A percentile compares a stretch with the other conserved stretches of the same genome.
Evolutionary conservation across 2,797 vertebrate genomes (phyloP).

Genomic region (Notolabrus celidotus): DNA sequence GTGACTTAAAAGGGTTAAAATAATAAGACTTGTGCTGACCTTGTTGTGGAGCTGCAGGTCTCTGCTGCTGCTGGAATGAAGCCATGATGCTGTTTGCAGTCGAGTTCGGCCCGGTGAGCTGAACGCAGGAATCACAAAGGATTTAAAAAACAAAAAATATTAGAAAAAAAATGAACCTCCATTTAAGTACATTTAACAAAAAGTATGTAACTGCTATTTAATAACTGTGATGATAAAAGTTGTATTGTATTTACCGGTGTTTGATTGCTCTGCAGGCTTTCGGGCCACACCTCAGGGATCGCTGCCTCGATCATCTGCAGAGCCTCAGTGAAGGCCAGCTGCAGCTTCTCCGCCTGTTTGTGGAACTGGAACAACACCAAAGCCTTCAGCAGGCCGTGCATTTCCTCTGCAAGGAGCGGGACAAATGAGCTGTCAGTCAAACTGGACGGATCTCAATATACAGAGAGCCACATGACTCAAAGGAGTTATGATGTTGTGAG

Average conservation of each 20-base stretch:
- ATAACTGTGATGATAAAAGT: background rate
- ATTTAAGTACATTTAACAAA: no score
- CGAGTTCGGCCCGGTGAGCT: constrained; percentile 93
- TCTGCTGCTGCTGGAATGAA: constrained; percentile 91
- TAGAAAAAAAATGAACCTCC: background rate
- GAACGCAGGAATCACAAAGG: constrained; percentile 3
- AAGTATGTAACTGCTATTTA: no score
- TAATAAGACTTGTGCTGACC: constrained; percentile 72
- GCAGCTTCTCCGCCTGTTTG: constrained; percentile 87
- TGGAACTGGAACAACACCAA: constrained; percentile 94
- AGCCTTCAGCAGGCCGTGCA: constrained; percentile 89
- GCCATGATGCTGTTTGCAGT: constrained; percentile 96
- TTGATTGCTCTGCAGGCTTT: constrained; percentile 73
- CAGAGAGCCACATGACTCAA: background rate
- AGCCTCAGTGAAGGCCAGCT: constrained; percentile 85
- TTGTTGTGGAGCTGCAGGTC: constrained; percentile 64
- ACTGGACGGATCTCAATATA: background rate
- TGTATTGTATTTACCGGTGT: constrained; percentile 76
- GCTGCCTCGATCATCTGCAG: constrained; percentile 88
- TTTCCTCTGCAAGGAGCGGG: constrained; percentile 85
- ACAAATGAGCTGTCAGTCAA: background rate
- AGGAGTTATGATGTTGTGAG: no score
- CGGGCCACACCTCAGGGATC: constrained; percentile 90
- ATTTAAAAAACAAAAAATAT: background rate
- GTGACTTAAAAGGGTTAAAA: no score